Base-by-base conservation (phyloP, 1,140 invertebrate genomes). In the Coelopa frigida region DNA sequence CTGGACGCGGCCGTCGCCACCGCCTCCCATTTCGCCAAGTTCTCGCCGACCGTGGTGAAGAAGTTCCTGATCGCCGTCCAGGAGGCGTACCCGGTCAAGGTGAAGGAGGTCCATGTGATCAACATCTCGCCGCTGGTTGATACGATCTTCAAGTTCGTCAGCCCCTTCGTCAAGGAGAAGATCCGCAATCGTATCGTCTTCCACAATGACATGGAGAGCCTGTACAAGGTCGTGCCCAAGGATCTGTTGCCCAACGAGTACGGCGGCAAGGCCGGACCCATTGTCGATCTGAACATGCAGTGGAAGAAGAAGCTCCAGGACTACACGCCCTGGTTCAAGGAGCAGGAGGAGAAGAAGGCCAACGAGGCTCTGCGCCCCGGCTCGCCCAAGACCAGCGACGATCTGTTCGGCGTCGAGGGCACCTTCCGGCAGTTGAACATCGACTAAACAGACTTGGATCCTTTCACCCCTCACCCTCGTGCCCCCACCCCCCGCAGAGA, bases 81-180 rank as follows among this genome's bases (percentile, higher is more conserved):
- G 69, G 79, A 91, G 70, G 87, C 85, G 0, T 91, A 89, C 64
- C 87, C 87, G 0, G 83, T 89, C 0, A 87, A 89, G 61, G 70
- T 89, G 31, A 89, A 90, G 58, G 83, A 87, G 67, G 83, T 89
- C 22, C 86, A 90, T 59, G 79, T 89, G 5, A 75, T 91, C n/a
- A 88, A 90, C 60, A 82, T 86, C 5, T 85, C 84, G 6, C 82
- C 85, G 0, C 58, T 89, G 7, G 84, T 91, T 5, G 85, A 89
- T 50, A 81, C 83, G 11, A 86, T 91, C 45, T 75, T 88, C 22
- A 87, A 81, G 54, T 86, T 89, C 61, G 84, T 88, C 0, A 87
- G 87, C 62, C 86, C 85, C 0, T 87, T 89, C 66, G 71, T 89
- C 12, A 89, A 88, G 58, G 87, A 90, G 56, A 91, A 91, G 68